phyloP scores from a whole-genome alignment of 30 jellyfish, hydroid and myxozoan species.

The Phacellophora camtschatica region DNA sequence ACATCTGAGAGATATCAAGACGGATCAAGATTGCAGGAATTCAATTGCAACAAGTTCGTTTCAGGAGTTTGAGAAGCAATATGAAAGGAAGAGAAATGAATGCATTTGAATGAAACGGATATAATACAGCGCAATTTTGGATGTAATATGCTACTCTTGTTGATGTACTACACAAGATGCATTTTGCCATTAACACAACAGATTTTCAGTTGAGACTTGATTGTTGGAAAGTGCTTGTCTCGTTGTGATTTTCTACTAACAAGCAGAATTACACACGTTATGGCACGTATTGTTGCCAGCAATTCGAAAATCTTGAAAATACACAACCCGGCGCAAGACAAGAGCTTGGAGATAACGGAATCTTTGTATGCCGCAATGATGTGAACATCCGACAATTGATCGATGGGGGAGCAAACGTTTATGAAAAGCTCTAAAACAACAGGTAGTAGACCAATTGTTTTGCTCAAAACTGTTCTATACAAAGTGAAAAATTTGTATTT shows the following conservation, averaged over 20 bases:
- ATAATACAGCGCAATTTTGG: slow-evolving; percentile 16
- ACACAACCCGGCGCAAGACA: slow-evolving; percentile 34
- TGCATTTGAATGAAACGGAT: neutral
- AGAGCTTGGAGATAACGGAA: slow-evolving; percentile 14
- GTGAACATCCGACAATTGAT: slow-evolving; percentile 2
- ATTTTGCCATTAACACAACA: neutral
- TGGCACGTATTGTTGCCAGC: slow-evolving; percentile 1
- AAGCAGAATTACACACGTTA: slow-evolving; percentile 31
- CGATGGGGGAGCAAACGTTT: slow-evolving; percentile 14
- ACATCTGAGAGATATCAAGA: neutral
- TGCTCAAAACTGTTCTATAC: neutral
- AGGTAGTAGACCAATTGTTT: neutral
- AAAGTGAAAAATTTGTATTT: neutral
- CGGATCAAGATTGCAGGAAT: neutral
- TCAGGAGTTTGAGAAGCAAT: neutral
- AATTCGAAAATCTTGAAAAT: neutral
- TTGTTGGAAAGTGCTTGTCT: slow-evolving; percentile 6
- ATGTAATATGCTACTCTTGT: neutral
- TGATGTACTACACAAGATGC: slow-evolving; percentile 5
- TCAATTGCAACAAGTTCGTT: neutral
- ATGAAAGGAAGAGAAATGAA: slow-evolving; percentile 5
- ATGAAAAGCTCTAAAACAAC: slow-evolving; percentile 19
- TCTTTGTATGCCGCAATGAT: slow-evolving; percentile 19
- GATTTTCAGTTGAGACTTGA: neutral
- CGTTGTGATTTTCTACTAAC: slow-evolving; percentile 1